Base-by-base conservation (phyloP, 2,888 invertebrate species). In the Orchestes rusci region DNA sequence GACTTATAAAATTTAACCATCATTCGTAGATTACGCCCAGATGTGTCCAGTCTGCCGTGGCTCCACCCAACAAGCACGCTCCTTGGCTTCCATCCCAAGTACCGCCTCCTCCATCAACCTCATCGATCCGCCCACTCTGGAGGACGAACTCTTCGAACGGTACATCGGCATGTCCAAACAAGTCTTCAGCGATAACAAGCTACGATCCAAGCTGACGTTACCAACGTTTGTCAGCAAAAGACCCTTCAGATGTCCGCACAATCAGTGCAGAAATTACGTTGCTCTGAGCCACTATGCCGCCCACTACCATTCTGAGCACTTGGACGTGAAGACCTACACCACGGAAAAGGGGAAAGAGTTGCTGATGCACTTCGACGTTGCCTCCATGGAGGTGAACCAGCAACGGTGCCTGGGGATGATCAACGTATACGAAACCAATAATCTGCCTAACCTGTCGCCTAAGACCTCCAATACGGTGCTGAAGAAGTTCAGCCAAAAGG, bases 291-390 rank as follows among this genome's bases (percentile, higher is more conserved):
- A 64, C 3, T 64, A 66, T 43, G 53, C 58, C 8, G 56, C 55
- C 34, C 68, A 68, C 46, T 68, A 65, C 48, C 60, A 60, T 43
- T 61, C 61, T 39, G 67, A 67, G 29, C 68, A 68, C 48, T 43
- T 55, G n/a, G 56, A 62, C 5, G 58, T 67, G 4, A 57, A 45
- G 15, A 56, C 54, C 17, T 61, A 53, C 38, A 34, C 50, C 2
- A 45, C 60, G 1, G 59, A 59, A 50, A 51, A 62, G 18, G 61
- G 60, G 4, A 58, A 59, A 44, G 62, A 61, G 41, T 39, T 64
- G 5, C 42, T 53, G 10, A 43, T 67, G 7, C 49, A 55, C 2
- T 61, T 59, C 39, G 57, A 66, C 39, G 50, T 61, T n/a, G 48
- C 57, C 3, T 31, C 53, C 4, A 52, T 63, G 10, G 58, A 63